Evolutionary conservation across 2,888 invertebrate species (phyloP), one percentile per base, ranked within the genome.

Genomic region (Amphipyra berbera): DNA sequence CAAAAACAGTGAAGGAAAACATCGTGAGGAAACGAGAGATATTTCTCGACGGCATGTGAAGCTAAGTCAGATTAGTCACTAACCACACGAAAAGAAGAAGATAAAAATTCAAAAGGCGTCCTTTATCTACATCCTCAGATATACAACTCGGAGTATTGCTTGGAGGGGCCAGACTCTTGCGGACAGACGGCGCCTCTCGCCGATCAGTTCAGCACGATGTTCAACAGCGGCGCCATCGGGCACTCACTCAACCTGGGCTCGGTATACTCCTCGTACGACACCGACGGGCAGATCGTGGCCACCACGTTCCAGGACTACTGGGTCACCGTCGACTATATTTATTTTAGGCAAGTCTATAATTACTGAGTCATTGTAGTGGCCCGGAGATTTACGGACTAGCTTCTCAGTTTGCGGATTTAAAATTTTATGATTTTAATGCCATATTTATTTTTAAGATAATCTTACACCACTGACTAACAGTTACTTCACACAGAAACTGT

Each of bases 261-360:
- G 3, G 97, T 96, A 0, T 98, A 98, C 86, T 85, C 93, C 33
- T 96, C 96, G 79, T 80, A 79, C 37, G 91, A 94, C 56, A 60
- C 78, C 0, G 84, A 91, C 14, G 91, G 91, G 1, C 88, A 91
- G 47, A 61, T 57, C 0, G 97, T 97, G 82, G 97, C 96, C 0
- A 97, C 98, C 6, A 98, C 98, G 0, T 96, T 95, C 86, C 98
- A 98, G 82, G 92, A 96, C 52, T 85, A 91, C 47, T 97, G 97
- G 97, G 90, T 96, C 55, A 97, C 96, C 0, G 98, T 99, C 0
- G 99, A 99, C 91, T 99, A 98, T 85, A 98, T 99, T 66, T 98
- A 98, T 88, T 98, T 97, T 78, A 96, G 96, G 96, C 96, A 90
- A 63, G 73, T 87, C 45, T 21, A 3, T 35, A 27, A 38, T 4